Evolutionary conservation across 2,113 vertebrate species (phyloP).

Genomic region (Lasiurus cinereus): DNA sequence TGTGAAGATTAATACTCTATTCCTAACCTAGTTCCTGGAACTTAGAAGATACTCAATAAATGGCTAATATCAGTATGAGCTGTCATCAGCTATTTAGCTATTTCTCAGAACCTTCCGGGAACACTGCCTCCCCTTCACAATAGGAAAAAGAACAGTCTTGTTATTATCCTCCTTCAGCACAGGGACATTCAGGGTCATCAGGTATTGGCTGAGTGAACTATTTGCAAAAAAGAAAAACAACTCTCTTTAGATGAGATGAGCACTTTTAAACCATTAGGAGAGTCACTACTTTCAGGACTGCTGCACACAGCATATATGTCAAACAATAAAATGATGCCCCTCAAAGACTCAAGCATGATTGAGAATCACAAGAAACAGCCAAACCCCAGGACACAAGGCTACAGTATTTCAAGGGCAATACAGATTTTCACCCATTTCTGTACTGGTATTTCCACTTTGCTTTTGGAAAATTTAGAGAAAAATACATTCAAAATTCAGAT

Average conservation of each 20-base stretch:
- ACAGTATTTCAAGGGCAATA: background rate
- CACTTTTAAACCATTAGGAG: background rate
- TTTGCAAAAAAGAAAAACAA: background rate
- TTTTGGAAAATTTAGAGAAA: slow-evolving; percentile 20
- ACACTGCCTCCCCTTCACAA: background rate
- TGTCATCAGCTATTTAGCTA: background rate
- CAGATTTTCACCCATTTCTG: background rate
- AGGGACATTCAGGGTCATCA: background rate
- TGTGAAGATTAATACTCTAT: background rate
- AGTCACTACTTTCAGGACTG: background rate
- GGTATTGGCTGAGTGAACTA: background rate
- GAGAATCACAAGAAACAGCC: background rate
- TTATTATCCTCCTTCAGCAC: background rate
- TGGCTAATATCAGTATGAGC: background rate
- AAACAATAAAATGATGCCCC: background rate
- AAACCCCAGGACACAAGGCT: background rate
- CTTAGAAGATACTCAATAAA: background rate
- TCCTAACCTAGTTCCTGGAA: background rate
- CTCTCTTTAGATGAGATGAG: background rate
- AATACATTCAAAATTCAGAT: background rate
- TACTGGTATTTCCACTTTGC: background rate
- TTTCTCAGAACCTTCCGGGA: background rate
- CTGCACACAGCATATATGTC: background rate
- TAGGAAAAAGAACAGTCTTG: background rate
- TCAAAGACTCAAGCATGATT: background rate